Conservation (phyloP, 64 coral and sea anemone genomes). For the Stichodactyla helianthus region DNA sequence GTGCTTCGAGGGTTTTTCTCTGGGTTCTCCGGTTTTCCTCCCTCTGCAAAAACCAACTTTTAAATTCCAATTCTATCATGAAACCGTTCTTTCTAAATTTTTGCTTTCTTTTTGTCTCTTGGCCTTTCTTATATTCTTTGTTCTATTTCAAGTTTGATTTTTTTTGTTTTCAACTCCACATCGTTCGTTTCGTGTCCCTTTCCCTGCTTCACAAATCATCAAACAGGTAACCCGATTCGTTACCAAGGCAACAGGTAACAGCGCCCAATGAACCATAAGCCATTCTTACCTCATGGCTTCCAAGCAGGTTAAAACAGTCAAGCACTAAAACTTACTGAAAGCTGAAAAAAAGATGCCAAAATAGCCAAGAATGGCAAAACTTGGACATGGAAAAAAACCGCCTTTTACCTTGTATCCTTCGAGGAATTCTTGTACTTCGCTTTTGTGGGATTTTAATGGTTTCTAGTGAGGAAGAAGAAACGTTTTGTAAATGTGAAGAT, state of each 20-base stretch:
- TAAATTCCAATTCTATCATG: no score
- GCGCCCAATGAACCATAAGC: neutral
- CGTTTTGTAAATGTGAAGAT: conserved; percentile 66
- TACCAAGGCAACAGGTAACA: neutral
- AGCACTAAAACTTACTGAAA: neutral
- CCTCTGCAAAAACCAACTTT: no score
- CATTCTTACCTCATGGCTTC: conserved; percentile 8
- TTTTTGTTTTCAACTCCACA: no score
- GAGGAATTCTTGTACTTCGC: neutral
- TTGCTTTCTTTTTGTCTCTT: no score
- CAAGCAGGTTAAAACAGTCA: neutral
- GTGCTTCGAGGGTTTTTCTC: no score
- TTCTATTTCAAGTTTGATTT: no score
- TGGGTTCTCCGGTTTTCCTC: no score
- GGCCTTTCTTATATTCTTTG: no score
- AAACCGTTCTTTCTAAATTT: no score
- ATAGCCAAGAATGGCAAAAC: neutral
- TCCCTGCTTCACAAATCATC: neutral
- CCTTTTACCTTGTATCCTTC: neutral
- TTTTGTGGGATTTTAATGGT: neutral
- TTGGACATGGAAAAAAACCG: neutral
- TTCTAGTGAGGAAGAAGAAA: neutral
- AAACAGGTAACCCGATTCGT: neutral
- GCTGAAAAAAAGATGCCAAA: neutral
- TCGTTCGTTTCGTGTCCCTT: neutral